phyloP scores from a whole-genome alignment of 2,888 invertebrate genomes.

The Neria commutata region DNA sequence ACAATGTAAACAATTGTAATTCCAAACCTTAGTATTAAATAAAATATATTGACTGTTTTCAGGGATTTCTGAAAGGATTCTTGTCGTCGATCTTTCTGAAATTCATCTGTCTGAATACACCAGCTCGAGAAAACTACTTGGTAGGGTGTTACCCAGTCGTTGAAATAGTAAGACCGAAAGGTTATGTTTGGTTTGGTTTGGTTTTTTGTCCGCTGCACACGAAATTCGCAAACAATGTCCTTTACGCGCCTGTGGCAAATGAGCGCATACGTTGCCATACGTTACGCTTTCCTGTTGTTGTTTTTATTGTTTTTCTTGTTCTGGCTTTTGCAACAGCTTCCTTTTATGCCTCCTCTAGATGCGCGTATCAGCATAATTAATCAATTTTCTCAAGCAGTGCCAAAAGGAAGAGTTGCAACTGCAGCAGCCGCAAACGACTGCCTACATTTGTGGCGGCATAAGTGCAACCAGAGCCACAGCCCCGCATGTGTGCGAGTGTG shows the following conservation, averaged over 20 bases:
- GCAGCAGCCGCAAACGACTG: neutral
- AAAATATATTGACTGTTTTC: no score
- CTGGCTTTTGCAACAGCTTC: neutral
- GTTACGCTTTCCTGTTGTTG: neutral
- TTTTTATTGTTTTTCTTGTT: neutral
- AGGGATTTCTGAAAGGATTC: no score
- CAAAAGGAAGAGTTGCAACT: neutral
- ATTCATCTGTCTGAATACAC: no score
- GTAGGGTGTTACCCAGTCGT: no score
- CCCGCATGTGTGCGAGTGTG: neutral
- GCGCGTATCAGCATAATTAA: constrained; percentile 49
- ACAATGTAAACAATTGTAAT: no score
- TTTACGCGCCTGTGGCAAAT: neutral
- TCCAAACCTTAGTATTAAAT: no score
- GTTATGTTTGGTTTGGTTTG: no score
- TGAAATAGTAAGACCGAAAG: no score
- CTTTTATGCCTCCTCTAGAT: neutral
- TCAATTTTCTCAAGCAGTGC: constrained; percentile 46
- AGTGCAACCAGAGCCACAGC: neutral
- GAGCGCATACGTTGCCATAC: neutral
- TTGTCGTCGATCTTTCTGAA: no score
- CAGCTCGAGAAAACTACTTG: no score
- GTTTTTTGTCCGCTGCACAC: no score
- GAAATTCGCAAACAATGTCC: neutral
- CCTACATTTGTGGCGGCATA: neutral